Conservation (phyloP, 2,797 vertebrate genomes). For the Streptopelia turtur region DNA sequence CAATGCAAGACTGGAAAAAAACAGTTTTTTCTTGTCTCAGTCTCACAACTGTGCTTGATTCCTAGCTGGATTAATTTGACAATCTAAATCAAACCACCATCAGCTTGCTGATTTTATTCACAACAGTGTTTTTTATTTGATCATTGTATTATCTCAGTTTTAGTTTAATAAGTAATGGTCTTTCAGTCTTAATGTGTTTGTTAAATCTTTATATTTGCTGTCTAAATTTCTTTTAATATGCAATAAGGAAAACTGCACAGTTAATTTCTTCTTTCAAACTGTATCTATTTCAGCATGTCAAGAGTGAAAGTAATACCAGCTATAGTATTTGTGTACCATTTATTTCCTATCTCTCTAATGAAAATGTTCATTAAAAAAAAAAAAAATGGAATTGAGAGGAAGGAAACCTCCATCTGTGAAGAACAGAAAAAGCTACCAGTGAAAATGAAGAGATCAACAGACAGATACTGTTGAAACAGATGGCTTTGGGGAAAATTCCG, state of each 20-base stretch:
- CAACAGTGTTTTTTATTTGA: not conserved
- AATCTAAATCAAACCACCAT: constrained; percentile 28
- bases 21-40: not conserved
- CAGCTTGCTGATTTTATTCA: not conserved
- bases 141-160: constrained; percentile 8
- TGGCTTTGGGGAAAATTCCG: not conserved
- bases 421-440: not conserved
- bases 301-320: not conserved
- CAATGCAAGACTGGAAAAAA: not conserved
- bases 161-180: constrained; percentile 17
- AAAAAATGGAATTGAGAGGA: not conserved
- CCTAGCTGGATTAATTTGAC: constrained; percentile 5
- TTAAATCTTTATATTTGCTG: not conserved
- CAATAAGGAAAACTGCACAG: not conserved
- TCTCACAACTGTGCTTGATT: not conserved
- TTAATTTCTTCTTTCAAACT: not conserved
- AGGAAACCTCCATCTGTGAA: not conserved
- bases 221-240: constrained; percentile 2
- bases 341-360: constrained; percentile 14
- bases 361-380: not conserved
- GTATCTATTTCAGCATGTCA: not conserved
- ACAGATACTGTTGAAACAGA: not conserved
- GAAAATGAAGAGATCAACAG: not conserved
- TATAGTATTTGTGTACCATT: not conserved
- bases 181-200: constrained; percentile 25